Evolutionary conservation across 2,888 invertebrate species (phyloP), one percentile per base, ranked within the genome.

Genomic region (Scaptomyza tumidula): DNA sequence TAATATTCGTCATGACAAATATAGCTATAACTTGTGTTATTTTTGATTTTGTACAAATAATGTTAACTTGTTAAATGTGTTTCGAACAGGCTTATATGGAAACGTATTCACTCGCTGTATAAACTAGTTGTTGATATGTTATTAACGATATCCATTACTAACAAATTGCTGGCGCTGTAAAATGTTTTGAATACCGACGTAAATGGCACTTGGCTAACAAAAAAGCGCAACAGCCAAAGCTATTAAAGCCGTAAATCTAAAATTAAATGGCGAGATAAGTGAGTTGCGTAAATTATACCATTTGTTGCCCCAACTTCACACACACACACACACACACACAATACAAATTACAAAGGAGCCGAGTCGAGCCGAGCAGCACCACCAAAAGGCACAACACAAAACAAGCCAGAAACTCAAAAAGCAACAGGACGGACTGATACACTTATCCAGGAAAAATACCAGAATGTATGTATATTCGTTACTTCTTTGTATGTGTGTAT

Each of bases 201-300:
- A 44, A 57, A 49, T 50, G 24, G 14, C 33, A 45, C 31, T 64
- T 37, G 37, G 14, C n/a, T 44, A 63, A 44, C 31, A 54, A 50
- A 52, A 46, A 54, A 29, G 67, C 29, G 67, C 52, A 48, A n/a
- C 35, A 50, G n/a, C 43, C 35, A 73, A 50, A 49, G 62, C 71
- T 55, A 46, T 75, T 64, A 55, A 52, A 58, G 52, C 62, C 76
- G 66, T 82, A 82, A 79, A 79, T 79, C 77, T 76, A 54, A 73
- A 79, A 73, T 80, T 79, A 79, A 79, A 79, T 79, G 76, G 72
- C 62, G 27, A 79, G 78, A 79, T 82, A 79, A 79, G 73, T 70
- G 53, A 55, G 50, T 56, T 73, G 58, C 72, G 73, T 82, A 76
- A 79, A 82, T 79, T 76, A 82, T 79, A 64, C 73, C 82, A 62